A percentile compares a stretch with the other conserved stretches of the same genome.
These are phyloP conservation scores for Pelodytes ibericus DNA, from an alignment of 2,797 vertebrate species.

Conservation along the genomic window DNA sequence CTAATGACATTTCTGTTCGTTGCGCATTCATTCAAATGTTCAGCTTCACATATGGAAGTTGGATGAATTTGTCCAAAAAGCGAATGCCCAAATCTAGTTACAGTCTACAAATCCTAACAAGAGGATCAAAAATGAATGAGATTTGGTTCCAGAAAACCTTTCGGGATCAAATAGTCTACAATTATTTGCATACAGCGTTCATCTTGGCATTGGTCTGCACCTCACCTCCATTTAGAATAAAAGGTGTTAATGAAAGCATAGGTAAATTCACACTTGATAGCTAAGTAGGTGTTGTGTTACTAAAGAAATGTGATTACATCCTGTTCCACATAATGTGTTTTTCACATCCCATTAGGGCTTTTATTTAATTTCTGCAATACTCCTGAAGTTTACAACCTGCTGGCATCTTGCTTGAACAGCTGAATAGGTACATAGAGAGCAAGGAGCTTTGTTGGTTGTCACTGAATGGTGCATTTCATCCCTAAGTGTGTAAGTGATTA, in stretches of 20 bases:
- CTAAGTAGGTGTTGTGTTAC: slow-evolving; percentile 18
- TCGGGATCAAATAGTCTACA: too few relatives aligned
- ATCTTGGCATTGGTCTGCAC: not conserved
- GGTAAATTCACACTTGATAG: not conserved
- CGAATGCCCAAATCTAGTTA: too few relatives aligned
- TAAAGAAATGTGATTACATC: not conserved
- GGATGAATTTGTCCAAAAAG: too few relatives aligned
- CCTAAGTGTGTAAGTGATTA: not conserved
- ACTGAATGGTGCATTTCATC: not conserved
- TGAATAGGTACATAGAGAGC: not conserved
- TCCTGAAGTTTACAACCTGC: not conserved
- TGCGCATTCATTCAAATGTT: too few relatives aligned
- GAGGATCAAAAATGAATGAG: too few relatives aligned
- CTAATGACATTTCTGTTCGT: too few relatives aligned
- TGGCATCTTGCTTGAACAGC: not conserved
- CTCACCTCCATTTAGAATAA: not conserved
- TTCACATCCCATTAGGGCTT: not conserved
- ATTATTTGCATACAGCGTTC: slow-evolving; percentile 9
- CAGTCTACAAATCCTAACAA: too few relatives aligned
- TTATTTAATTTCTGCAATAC: not conserved
- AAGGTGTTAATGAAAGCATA: not conserved
- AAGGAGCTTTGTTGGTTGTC: not conserved
- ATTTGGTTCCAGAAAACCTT: too few relatives aligned
- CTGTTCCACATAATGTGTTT: not conserved
- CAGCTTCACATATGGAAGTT: too few relatives aligned